phyloP scores from a whole-genome alignment of 2,113 vertebrate genomes.

The Cottus gobio region DNA sequence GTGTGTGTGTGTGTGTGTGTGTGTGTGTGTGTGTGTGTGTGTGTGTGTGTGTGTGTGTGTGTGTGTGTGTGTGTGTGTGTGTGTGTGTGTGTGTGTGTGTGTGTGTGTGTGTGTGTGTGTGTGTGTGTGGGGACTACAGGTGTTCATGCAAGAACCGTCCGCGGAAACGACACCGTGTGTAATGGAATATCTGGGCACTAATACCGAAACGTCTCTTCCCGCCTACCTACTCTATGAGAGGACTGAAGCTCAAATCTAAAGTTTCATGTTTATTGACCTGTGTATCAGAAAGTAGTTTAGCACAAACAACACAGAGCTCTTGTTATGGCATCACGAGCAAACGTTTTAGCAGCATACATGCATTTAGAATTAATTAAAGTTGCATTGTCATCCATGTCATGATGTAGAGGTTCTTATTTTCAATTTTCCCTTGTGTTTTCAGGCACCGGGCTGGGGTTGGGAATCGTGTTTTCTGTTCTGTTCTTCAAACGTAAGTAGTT shows the following conservation, averaged over 20 bases:
- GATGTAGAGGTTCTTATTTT: not conserved
- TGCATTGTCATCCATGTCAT: not conserved
- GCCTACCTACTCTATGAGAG: not conserved
- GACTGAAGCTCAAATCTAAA: not conserved
- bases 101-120: too few relatives aligned
- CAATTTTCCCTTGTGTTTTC: not conserved
- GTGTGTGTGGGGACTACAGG: too few relatives aligned
- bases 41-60: too few relatives aligned
- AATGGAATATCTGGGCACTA: not conserved
- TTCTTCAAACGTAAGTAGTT: conserved; percentile 96
- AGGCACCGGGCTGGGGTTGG: conserved; percentile 96
- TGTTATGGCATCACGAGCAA: not conserved
- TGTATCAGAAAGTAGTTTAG: not conserved
- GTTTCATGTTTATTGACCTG: not conserved
- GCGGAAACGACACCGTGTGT: too few relatives aligned
- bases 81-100: too few relatives aligned
- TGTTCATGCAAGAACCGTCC: not conserved
- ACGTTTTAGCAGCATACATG: not conserved
- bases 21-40: too few relatives aligned
- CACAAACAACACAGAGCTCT: not conserved
- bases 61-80: too few relatives aligned
- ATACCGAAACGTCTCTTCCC: not conserved
- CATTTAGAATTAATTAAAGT: not conserved
- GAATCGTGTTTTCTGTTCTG: conserved; percentile 95
- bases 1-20: too few relatives aligned